These are phyloP conservation scores for Pachydiplax longipennis DNA, from an alignment of 2,888 invertebrate genomes.

Conservation along the genomic window DNA sequence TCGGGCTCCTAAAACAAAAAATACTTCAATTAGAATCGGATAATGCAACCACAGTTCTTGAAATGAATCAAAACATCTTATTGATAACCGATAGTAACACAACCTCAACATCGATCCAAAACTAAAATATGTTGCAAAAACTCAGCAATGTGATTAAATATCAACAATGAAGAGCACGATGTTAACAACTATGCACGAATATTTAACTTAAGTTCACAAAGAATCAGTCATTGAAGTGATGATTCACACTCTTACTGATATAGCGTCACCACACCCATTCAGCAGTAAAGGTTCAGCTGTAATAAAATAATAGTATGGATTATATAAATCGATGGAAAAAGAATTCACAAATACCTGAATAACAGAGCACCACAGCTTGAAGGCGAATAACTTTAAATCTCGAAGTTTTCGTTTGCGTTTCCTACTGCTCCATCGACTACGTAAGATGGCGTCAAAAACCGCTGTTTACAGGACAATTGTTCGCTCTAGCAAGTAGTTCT, in stretches of 20 bases:
- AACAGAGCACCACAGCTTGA: background rate
- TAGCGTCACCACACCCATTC: conserved; percentile 34
- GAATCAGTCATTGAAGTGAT: background rate
- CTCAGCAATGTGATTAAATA: no score
- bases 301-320: background rate
- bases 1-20: background rate
- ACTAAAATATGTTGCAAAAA: no score
- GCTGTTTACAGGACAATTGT: background rate
- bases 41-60: background rate
- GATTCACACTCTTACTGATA: background rate
- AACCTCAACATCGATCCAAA: no score
- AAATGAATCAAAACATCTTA: background rate
- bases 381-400: background rate
- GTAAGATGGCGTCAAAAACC: conserved; percentile 12
- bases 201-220: no score
- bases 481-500: background rate
- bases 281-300: background rate
- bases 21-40: background rate
- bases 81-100: background rate
- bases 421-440: background rate
- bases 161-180: no score
- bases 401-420: conserved; percentile 23
- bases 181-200: background rate
- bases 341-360: background rate
- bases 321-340: background rate